phyloP scores from a whole-genome alignment of 2,888 invertebrate species.

The Scrobipalpa costella region DNA sequence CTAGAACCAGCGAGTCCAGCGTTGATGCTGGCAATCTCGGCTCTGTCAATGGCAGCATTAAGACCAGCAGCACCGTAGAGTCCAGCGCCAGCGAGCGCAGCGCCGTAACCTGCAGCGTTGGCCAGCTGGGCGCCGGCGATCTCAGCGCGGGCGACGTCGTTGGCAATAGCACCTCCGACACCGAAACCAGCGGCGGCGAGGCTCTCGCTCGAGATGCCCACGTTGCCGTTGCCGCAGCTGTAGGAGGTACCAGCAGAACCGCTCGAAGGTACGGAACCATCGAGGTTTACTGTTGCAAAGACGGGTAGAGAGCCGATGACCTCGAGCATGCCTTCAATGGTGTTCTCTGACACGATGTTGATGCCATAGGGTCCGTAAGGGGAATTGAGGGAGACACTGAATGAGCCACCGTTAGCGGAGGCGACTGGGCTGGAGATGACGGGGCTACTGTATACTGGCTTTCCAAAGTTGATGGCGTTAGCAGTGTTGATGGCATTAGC shows the following conservation, averaged over 20 bases:
- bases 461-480: constrained; percentile 24
- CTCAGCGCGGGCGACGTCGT: background rate
- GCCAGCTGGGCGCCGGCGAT: background rate
- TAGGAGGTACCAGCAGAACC: constrained; percentile 43
- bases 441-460: no score
- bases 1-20: no score
- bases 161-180: constrained; percentile 1
- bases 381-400: constrained; percentile 39
- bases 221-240: constrained; percentile 40
- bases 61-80: background rate
- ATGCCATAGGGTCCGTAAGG: constrained; percentile 41
- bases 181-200: constrained; percentile 18
- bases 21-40: constrained; percentile 7
- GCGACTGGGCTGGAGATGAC: constrained; percentile 19
- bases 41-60: no score
- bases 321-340: constrained; percentile 42
- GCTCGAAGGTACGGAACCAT: constrained; percentile 40
- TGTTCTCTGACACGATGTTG: constrained; percentile 45
- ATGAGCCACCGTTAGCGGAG: constrained; percentile 35
- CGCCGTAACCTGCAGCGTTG: no score
- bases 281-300: constrained; percentile 41
- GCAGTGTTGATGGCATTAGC: constrained; percentile 20
- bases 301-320: constrained; percentile 43
- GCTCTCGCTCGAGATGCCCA: constrained; percentile 28
- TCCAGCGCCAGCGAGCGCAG: constrained; percentile 30